phyloP scores from a whole-genome alignment of 2,797 vertebrate species.

The Epinephelus malabaricus region DNA sequence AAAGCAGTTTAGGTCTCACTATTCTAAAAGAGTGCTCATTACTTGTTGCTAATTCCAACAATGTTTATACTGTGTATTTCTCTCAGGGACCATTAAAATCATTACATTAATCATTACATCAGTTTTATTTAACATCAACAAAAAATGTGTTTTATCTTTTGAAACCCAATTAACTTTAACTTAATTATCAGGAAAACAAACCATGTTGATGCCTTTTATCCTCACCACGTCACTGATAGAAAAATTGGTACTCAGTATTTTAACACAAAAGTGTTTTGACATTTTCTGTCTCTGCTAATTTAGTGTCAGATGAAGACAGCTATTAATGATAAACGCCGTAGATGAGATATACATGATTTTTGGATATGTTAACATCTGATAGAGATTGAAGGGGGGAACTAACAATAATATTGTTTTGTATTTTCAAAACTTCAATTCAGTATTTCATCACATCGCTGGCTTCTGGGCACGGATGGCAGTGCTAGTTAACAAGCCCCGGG shows the following conservation, averaged over 20 bases:
- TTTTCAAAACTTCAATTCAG: conserved; percentile 15
- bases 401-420: neutral
- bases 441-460: conserved; percentile 34
- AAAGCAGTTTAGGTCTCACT: neutral
- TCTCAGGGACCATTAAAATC: neutral
- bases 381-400: neutral
- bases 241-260: neutral
- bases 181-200: neutral
- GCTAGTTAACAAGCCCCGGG: conserved; percentile 31
- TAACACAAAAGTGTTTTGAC: neutral
- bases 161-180: neutral
- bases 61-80: neutral
- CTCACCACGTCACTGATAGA: neutral
- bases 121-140: conserved; percentile 20
- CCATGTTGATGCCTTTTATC: neutral
- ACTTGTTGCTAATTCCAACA: conserved; percentile 24
- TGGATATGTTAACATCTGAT: neutral
- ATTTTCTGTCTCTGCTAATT: neutral
- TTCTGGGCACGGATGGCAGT: conserved; percentile 17
- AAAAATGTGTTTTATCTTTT: neutral
- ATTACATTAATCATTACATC: conserved; percentile 6
- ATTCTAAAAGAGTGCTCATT: neutral
- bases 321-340: neutral
- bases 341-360: neutral
- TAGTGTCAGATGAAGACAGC: neutral